Base-by-base conservation (phyloP, 2,888 invertebrate species). In the Platycnemis pennipes region DNA sequence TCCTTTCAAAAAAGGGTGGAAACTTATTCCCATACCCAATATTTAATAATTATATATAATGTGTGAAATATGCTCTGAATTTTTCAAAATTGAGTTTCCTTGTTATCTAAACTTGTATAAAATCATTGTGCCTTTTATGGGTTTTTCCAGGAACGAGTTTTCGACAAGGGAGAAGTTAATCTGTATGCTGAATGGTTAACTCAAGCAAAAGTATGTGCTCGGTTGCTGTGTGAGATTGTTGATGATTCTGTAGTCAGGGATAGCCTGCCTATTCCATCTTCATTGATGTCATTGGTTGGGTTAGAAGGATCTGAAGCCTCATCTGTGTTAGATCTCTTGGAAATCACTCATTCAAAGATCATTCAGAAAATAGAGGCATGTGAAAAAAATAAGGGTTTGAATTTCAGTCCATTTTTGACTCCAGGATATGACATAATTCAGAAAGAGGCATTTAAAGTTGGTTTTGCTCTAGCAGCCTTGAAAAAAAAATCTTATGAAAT, bases 111-210 rank as follows among this genome's bases (percentile, higher is more conserved):
- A 63, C 26, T 63, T 1, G 3, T 26, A n/a, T 63, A 3, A n/a
- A n/a, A 26, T n/a, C 22, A 63, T 63, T n/a, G 26, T 26, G 26
- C 26, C 26, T 63, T 16, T 63, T 63, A 13, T 77, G 0, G 0
- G 37, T 94, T 94, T 94, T 96, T 96, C 88, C 96, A 97, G 97
- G 97, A 97, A 91, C 96, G 97, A 95, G 97, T 98, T 0, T 98
- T 98, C 96, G 98, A 98, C 95, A 97, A 97, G 95, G 97, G 97
- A 95, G 98, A 98, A 95, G 96, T 97, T 94, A 98, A 98, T 95
- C 96, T 97, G 86, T 97, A 97, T 95, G 96, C 97, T 87, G 98
- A 98, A 96, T 97, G 97, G 94, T 96, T 96, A 0, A 95, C 96
- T 11, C 96, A 97, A 96, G 96, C 96, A 0, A 95, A 95, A 94